A percentile compares a stretch with the other conserved stretches of the same genome.
These are phyloP conservation scores for Epizoanthus rinbou DNA, from an alignment of 92 coral and sea anemone species.

Conservation along the genomic window DNA sequence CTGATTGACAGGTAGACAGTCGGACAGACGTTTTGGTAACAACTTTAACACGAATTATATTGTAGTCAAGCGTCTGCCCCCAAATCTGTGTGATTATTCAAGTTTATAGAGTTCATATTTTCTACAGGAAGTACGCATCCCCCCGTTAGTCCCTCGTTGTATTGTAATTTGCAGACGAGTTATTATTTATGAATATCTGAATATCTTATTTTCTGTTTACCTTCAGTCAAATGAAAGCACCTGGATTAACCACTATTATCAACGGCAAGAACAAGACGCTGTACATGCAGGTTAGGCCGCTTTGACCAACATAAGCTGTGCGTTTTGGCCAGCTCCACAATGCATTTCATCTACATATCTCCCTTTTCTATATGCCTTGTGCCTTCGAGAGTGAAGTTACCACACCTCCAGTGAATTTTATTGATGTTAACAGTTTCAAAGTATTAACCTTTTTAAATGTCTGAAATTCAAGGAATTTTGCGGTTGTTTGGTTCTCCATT, in stretches of 20 bases:
- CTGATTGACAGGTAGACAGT: neutral
- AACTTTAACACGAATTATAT: neutral
- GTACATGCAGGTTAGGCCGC: constrained; percentile 82
- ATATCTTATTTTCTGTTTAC: neutral
- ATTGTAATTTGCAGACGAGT: too few relatives aligned
- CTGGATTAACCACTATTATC: constrained; percentile 91
- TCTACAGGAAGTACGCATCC: too few relatives aligned
- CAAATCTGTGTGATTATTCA: neutral
- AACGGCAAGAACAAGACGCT: constrained; percentile 93
- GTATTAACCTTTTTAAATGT: too few relatives aligned
- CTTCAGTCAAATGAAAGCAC: constrained; percentile 96
- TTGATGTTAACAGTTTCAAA: too few relatives aligned
- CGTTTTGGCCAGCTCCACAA: too few relatives aligned
- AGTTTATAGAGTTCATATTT: neutral
- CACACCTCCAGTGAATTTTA: too few relatives aligned
- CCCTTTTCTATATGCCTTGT: too few relatives aligned
- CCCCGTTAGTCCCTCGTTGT: neutral
- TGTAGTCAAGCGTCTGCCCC: neutral
- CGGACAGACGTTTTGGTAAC: neutral
- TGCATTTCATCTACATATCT: too few relatives aligned
- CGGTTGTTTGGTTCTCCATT: too few relatives aligned
- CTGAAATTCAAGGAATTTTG: too few relatives aligned
- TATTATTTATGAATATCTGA: neutral
- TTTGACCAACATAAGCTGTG: neutral
- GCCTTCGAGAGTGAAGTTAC: too few relatives aligned